Percentiles rank a stretch among this genome's conserved stretches.
Conservation (phyloP, 2,888 invertebrate species). For the Cerastoderma edule region DNA sequence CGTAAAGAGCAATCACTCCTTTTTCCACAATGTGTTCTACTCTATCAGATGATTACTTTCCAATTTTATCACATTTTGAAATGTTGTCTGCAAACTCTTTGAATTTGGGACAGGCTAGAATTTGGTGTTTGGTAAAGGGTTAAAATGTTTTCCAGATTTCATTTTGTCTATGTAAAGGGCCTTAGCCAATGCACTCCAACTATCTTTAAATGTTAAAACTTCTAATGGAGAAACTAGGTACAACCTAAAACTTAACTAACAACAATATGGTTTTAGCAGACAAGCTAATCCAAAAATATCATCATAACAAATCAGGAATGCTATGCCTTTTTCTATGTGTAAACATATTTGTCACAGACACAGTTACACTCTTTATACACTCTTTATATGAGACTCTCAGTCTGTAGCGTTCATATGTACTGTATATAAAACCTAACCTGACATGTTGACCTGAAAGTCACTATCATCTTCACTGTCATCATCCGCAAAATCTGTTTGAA, state of each 20-base stretch:
- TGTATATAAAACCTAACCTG: conserved; percentile 40
- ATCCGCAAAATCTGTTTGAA: conserved; percentile 86
- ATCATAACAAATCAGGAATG: neutral
- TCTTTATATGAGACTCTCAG: neutral
- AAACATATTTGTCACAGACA: neutral
- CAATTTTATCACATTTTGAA: too few relatives aligned
- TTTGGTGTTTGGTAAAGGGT: too few relatives aligned
- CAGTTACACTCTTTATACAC: neutral
- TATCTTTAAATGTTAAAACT: too few relatives aligned
- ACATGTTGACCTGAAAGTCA: conserved; percentile 89
- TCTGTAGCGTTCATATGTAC: neutral
- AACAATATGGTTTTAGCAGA: neutral
- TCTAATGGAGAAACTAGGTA: too few relatives aligned
- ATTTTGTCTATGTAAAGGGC: too few relatives aligned
- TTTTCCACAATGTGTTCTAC: too few relatives aligned
- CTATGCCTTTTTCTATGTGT: neutral
- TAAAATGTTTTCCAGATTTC: too few relatives aligned
- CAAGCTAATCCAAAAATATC: neutral
- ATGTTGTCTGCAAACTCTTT: too few relatives aligned
- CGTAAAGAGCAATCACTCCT: too few relatives aligned
- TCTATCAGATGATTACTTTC: too few relatives aligned
- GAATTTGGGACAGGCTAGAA: too few relatives aligned
- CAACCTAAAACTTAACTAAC: neutral
- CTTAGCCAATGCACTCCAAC: too few relatives aligned
- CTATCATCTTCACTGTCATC: conserved; percentile 97